A percentile compares a stretch with the other conserved stretches of the same genome.
Evolutionary conservation across 1,140 invertebrate species (phyloP).

Genomic region (Himalopsyche phryganea): DNA sequence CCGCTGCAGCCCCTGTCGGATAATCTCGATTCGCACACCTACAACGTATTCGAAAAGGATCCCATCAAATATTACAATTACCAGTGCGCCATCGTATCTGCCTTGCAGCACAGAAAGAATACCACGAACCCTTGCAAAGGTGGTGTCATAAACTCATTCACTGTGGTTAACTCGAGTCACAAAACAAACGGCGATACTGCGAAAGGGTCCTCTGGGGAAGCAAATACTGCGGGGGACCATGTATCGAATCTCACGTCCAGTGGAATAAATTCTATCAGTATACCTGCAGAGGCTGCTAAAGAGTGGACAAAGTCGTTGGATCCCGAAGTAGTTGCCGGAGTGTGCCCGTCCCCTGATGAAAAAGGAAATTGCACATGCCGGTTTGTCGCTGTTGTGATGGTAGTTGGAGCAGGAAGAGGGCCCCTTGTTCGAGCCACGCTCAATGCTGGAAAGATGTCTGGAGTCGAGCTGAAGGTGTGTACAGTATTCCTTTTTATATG

Average conservation of each 20-base stretch:
- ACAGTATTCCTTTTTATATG: too few species aligned
- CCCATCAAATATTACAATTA: constrained; percentile 94
- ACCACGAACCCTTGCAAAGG: background rate
- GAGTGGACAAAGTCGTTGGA: too few species aligned
- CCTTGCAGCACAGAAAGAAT: constrained; percentile 56
- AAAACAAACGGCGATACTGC: background rate
- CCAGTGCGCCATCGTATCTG: constrained; percentile 76
- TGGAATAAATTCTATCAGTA: constrained; percentile 4
- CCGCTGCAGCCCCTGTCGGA: constrained; percentile 91
- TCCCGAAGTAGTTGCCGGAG: too few species aligned
- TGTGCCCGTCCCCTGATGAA: constrained; percentile 29
- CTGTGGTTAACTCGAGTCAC: background rate
- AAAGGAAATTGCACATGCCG: constrained; percentile 18
- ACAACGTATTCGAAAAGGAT: constrained; percentile 98
- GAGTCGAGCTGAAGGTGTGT: constrained; percentile 55
- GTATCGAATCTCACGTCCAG: constrained; percentile 1
- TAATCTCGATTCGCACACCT: constrained; percentile 93
- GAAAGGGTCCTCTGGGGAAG: background rate
- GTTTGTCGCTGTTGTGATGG: constrained; percentile 69
- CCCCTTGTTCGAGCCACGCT: constrained; percentile 84
- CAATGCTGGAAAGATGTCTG: constrained; percentile 70
- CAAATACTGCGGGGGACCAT: background rate
- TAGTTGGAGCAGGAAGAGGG: constrained; percentile 93
- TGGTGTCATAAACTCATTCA: too few species aligned
- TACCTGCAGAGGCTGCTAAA: background rate